Base-by-base conservation (phyloP, 30 jellyfish, hydroid and myxozoan genomes). In the Sanderia malayensis region DNA sequence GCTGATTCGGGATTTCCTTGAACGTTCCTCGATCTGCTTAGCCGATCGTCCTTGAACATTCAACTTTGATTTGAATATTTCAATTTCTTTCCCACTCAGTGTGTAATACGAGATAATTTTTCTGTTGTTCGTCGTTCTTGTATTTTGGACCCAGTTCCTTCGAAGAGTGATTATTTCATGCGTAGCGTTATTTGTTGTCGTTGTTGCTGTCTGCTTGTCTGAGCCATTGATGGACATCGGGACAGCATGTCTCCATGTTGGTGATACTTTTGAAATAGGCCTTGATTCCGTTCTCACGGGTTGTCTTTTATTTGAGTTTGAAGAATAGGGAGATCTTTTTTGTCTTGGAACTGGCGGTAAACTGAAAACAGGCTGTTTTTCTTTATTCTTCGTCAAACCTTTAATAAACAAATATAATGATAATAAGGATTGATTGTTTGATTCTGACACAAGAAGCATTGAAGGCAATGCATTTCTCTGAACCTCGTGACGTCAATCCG, bases 31-130 rank as follows among this genome's bases (percentile, higher is more conserved):
- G n/a, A n/a, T n/a, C n/a, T n/a, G n/a, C n/a, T n/a, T n/a, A n/a
- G n/a, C n/a, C n/a, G n/a, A n/a, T n/a, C n/a, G n/a, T n/a, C n/a
- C n/a, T n/a, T n/a, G n/a, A n/a, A n/a, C n/a, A n/a, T n/a, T n/a
- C n/a, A n/a, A n/a, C n/a, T n/a, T n/a, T n/a, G n/a, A n/a, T n/a
- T n/a, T n/a, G n/a, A n/a, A n/a, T n/a, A n/a, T n/a, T n/a, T n/a
- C n/a, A 3, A 88, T 84, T 55, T 88, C 94, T 58, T 74, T 81
- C 10, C 97, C 97, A 31, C 83, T 88, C 17, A 88, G 67, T 11
- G 88, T 88, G 23, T 73, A 74, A 65, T 44, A 87, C 37, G 81
- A 67, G 4, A 80, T 61, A 28, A 62, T 89, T 26, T 44, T 66
- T 46, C 80, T 81, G 31, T 74, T 44, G 15, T 61, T 15, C 1